phyloP scores from a whole-genome alignment of 2,888 invertebrate genomes.

The Erebia ligea region DNA sequence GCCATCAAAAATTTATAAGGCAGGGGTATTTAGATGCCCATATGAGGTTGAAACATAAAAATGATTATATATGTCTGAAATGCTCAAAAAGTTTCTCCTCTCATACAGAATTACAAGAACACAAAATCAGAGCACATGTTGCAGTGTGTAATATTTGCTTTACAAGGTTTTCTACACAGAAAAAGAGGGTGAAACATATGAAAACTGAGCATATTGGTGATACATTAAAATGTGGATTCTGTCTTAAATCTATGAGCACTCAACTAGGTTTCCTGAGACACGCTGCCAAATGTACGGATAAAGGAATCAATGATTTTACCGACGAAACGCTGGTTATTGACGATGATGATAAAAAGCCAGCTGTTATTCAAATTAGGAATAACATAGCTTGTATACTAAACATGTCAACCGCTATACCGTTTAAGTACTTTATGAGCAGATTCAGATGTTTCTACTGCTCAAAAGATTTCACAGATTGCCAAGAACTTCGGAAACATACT shows the following conservation, averaged over 20 bases:
- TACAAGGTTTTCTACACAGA: conserved; percentile 55
- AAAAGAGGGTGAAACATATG: conserved; percentile 61
- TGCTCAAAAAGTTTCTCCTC: conserved; percentile 55
- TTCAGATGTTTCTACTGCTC: conserved; percentile 72
- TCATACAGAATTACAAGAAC: conserved; percentile 52
- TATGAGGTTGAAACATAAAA: conserved; percentile 55
- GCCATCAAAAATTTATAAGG: conserved; percentile 60
- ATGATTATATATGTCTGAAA: conserved; percentile 55
- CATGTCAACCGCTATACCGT: conserved; percentile 69
- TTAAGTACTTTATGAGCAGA: conserved; percentile 64
- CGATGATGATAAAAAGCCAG: conserved; percentile 48
- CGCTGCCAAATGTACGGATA: conserved; percentile 54
- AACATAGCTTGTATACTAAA: conserved; percentile 64
- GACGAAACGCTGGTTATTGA: conserved; percentile 39
- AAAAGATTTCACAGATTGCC: conserved; percentile 60
- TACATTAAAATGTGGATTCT: conserved; percentile 59
- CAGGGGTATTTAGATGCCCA: conserved; percentile 62
- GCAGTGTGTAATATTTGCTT: conserved; percentile 68
- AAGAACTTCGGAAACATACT: conserved; percentile 62
- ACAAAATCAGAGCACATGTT: conserved; percentile 57
- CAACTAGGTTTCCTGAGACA: conserved; percentile 63
- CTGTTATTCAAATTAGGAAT: conserved; percentile 56
- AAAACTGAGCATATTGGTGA: conserved; percentile 57
- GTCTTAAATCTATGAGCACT: conserved; percentile 57
- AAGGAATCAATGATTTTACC: conserved; percentile 37